Conservation (phyloP, 64 coral and sea anemone species). For the Orbicella faveolata region DNA sequence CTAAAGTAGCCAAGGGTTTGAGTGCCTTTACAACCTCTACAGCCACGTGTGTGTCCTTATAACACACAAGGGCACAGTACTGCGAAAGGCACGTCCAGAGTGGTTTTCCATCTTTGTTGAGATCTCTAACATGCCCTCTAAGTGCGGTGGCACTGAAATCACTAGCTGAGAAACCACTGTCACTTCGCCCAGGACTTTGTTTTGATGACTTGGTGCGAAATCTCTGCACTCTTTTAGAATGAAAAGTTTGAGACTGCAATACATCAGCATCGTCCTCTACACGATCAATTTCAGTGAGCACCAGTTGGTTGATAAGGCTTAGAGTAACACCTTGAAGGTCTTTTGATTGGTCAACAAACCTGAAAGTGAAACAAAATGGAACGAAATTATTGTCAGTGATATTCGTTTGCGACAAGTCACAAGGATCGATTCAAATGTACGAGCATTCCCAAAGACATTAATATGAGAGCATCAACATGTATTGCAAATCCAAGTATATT, state of each 20-base stretch:
- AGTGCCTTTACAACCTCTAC: slow-evolving; percentile 46
- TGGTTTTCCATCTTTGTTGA: background rate
- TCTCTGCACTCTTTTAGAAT: slow-evolving; percentile 32
- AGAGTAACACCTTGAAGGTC: slow-evolving; percentile 62
- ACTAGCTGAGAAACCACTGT: slow-evolving; percentile 68
- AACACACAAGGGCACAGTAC: slow-evolving; percentile 44
- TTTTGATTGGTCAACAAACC: slow-evolving; percentile 68
- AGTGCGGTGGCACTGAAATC: slow-evolving; percentile 40
- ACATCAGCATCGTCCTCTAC: slow-evolving; percentile 17
- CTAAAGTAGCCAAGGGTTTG: slow-evolving; percentile 37
- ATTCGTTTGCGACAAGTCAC: background rate
- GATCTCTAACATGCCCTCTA: background rate
- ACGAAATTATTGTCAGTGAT: background rate
- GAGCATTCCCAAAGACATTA: no score
- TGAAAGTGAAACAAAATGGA: background rate
- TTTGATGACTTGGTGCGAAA: slow-evolving; percentile 43
- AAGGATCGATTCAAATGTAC: no score
- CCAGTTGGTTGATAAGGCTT: slow-evolving; percentile 60
- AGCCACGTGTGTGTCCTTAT: slow-evolving; percentile 14
- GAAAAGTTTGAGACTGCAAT: background rate
- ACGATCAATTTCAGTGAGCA: slow-evolving; percentile 65
- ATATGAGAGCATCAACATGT: no score
- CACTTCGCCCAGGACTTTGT: slow-evolving; percentile 59
- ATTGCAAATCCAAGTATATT: no score
- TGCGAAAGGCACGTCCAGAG: slow-evolving; percentile 53